Evolutionary conservation across 2,797 vertebrate species (phyloP).

Genomic region (Rhabdophis nuchalis): DNA sequence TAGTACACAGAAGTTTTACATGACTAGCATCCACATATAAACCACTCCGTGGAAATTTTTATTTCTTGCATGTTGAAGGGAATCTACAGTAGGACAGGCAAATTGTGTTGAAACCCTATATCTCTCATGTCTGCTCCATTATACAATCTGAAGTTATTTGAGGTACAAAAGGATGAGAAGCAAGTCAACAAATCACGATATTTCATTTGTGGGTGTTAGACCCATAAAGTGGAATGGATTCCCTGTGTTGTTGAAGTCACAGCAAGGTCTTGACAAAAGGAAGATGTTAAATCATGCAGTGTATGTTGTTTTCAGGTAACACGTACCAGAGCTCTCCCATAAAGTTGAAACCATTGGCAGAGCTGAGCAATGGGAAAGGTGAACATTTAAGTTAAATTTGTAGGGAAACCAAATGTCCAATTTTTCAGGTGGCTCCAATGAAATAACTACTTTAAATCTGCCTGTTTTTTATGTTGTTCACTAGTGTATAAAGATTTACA

Average conservation of each 20-base stretch:
- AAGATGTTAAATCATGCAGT: background rate
- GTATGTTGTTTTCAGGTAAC: background rate
- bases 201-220: background rate
- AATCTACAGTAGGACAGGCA: background rate
- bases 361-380: background rate
- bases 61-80: background rate
- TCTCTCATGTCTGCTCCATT: background rate
- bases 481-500: conserved; percentile 26
- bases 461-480: conserved; percentile 45
- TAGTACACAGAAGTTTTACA: background rate
- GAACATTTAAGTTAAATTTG: conserved; percentile 8
- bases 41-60: background rate
- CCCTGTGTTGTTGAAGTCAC: background rate
- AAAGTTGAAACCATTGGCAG: conserved; percentile 30
- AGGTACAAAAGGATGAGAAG: background rate
- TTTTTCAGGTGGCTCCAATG: conserved; percentile 10
- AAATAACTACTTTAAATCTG: conserved; percentile 29
- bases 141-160: background rate
- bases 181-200: background rate
- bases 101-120: background rate
- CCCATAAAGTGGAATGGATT: background rate
- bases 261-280: background rate
- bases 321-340: conserved; percentile 23
- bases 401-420: conserved; percentile 17
- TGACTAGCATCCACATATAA: background rate